Base-by-base conservation (phyloP, 2,888 invertebrate species). In the Tridacna crocea region DNA sequence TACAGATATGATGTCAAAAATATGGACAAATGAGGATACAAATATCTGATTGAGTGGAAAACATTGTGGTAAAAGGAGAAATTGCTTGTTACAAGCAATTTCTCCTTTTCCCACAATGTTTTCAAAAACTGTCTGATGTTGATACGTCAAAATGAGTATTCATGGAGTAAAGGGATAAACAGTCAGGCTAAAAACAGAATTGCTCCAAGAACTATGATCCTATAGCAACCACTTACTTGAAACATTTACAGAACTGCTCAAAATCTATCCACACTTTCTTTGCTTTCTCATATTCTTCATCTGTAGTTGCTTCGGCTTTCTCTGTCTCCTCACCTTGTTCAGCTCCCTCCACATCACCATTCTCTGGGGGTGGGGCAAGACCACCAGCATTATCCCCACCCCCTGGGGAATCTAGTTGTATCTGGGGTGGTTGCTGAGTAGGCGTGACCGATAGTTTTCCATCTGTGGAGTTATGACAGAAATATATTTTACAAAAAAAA, bases 201-300 rank as follows among this genome's bases (percentile, higher is more conserved):
- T 36, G 8, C 36, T 4, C 36, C 36, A 36, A 36, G 8, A 36
- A 8, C 36, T 36, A 36, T 36, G 3, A 36, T 36, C 3, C 36
- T 36, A 36, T 36, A 36, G 36, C 36, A 36, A 13, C 2, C 46
- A 88, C 93, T 90, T 87, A 94, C 94, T 93, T 94, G 88, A 94
- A 94, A 80, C 94, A 94, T 87, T 91, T 92, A 85, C 91, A 91
- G 88, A 94, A 93, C 77, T 90, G 86, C 19, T 94, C 92, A 87
- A 93, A 94, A 80, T 94, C 94, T 89, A 94, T 92, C 94, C 94
- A 94, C 22, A 92, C 85, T 70, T 93, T 91, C 84, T 91, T 91
- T 26, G 90, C 80, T 77, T 90, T 91, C 0, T 84, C 82, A 0
- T 79, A 63, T 10, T 79, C 86, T 60, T 79, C 84, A 36, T 82